Conservation (phyloP, 2,113 vertebrate species). For the Xenopus laevis region DNA sequence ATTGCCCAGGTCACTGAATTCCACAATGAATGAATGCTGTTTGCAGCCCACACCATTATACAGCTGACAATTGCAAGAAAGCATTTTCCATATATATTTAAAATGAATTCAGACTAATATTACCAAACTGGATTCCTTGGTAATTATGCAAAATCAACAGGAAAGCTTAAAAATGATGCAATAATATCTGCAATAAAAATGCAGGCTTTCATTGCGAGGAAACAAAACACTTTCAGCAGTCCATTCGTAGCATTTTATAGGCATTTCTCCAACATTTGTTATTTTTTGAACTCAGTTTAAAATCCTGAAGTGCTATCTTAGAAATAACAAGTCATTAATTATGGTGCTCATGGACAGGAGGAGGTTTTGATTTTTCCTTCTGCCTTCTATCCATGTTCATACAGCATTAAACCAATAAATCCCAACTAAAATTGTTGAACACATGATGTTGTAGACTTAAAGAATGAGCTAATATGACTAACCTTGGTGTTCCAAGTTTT, state of each 20-base stretch:
- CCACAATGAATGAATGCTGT: too few relatives aligned
- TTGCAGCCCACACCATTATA: too few relatives aligned
- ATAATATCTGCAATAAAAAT: conserved; percentile 2
- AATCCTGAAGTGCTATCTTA: conserved; percentile 29
- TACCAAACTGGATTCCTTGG: background rate
- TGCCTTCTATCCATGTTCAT: conserved; percentile 26
- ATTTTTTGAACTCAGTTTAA: conserved; percentile 26
- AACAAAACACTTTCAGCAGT: conserved; percentile 23
- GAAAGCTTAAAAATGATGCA: conserved; percentile 14
- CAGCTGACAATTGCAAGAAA: too few relatives aligned
- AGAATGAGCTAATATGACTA: conserved; percentile 18
- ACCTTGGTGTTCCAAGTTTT: conserved; percentile 2
- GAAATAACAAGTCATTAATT: conserved; percentile 46
- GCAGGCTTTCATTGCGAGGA: conserved; percentile 5
- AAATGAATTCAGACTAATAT: too few relatives aligned
- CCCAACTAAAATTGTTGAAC: conserved; percentile 14
- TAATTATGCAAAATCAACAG: conserved; percentile 11
- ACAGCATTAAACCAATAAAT: conserved; percentile 24
- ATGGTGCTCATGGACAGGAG: conserved; percentile 21
- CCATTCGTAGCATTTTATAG: conserved; percentile 18
- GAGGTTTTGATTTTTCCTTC: conserved; percentile 6
- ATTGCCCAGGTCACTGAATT: too few relatives aligned
- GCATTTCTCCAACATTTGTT: conserved; percentile 27
- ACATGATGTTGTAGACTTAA: conserved; percentile 1
- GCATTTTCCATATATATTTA: too few relatives aligned